Percentiles rank a stretch among this genome's conserved stretches.
These are phyloP conservation scores for Agrochola circellaris DNA, from an alignment of 2,888 invertebrate genomes.

Conservation along the genomic window DNA sequence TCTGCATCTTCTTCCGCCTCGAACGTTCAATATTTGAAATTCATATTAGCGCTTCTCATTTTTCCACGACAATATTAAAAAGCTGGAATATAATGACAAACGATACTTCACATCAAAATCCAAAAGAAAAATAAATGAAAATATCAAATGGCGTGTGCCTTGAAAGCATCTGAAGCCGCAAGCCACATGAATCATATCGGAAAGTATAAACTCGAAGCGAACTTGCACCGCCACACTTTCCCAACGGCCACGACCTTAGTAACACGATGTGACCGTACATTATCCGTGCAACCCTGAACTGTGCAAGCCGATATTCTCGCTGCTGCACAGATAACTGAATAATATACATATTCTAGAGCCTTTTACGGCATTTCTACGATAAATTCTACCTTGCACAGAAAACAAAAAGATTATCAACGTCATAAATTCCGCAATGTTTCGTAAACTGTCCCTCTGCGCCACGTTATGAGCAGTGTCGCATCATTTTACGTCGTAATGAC, in stretches of 20 bases:
- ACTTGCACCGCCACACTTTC: slow-evolving; percentile 43
- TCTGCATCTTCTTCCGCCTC: background rate
- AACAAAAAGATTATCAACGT: slow-evolving; percentile 26
- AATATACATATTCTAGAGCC: slow-evolving; percentile 21
- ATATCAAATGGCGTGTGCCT: slow-evolving; percentile 37
- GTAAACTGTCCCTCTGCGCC: slow-evolving; percentile 27
- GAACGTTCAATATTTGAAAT: slow-evolving; percentile 33
- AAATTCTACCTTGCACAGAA: slow-evolving; percentile 23
- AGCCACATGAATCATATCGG: slow-evolving; percentile 37
- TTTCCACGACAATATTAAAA: slow-evolving; percentile 12
- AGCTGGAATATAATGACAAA: slow-evolving; percentile 20
- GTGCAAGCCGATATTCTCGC: slow-evolving; percentile 43
- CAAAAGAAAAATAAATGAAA: slow-evolving; percentile 35
- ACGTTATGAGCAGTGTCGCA: slow-evolving; percentile 35
- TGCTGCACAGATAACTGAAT: slow-evolving; percentile 34
- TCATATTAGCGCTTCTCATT: slow-evolving; percentile 12
- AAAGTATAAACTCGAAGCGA: slow-evolving; percentile 34
- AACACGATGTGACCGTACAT: slow-evolving; percentile 43
- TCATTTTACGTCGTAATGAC: slow-evolving; percentile 43
- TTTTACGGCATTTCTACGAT: slow-evolving; percentile 32
- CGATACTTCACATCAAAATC: slow-evolving; percentile 9
- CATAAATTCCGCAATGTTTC: slow-evolving; percentile 28
- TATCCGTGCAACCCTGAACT: slow-evolving; percentile 50
- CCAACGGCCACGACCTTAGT: slow-evolving; percentile 47
- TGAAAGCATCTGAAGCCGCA: slow-evolving; percentile 50